Evolutionary conservation across 2,797 vertebrate genomes (phyloP), one percentile per base, ranked within the genome.

Genomic region (Erethizon dorsatum): DNA sequence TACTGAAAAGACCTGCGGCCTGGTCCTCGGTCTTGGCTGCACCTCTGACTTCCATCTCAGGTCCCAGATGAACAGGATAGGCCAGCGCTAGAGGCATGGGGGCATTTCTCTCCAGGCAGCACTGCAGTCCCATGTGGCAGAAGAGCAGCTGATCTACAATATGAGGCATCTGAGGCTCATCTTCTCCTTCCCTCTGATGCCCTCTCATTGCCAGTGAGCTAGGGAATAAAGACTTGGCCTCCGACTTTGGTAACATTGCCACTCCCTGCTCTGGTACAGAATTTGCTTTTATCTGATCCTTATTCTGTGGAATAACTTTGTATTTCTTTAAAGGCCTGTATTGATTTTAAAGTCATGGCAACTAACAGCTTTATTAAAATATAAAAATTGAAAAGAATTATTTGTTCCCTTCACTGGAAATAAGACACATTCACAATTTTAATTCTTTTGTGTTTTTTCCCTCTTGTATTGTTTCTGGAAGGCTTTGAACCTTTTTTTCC

Each of bases 331-430:
- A 84, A 96, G 31, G 11, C 12, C n/a, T 88, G 26, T 52, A n/a
- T 33, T 83, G 88, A 88, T 83, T 96, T 94, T 93, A 83, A 94
- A 88, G 61, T 91, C 61, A 86, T 73, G 28, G 15, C 50, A 79
- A 79, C 61, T 90, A 80, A 88, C 18, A 95, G 28, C 22, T 0
- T 78, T 84, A 45, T 75, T 87, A 94, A 90, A 79, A 95, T 61
- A 77, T 75, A 75, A 82, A 78, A 65, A 52, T 67, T 95, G 5
- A 45, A 69, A 59, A 80, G 37, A 92, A 84, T 61, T 80, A 54
- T 78, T 57, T 73, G 50, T 82, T 78, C 18, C 13, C 0, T 28
- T 94, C 26, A 50, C 14, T 15, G 5, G 45, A 88, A 59, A 88
- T 22, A 93, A 71, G 41, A 93, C 61, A 11, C 37, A 9, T 57